Conservation (phyloP, 2,888 invertebrate genomes). For the Cerastis leucographa region DNA sequence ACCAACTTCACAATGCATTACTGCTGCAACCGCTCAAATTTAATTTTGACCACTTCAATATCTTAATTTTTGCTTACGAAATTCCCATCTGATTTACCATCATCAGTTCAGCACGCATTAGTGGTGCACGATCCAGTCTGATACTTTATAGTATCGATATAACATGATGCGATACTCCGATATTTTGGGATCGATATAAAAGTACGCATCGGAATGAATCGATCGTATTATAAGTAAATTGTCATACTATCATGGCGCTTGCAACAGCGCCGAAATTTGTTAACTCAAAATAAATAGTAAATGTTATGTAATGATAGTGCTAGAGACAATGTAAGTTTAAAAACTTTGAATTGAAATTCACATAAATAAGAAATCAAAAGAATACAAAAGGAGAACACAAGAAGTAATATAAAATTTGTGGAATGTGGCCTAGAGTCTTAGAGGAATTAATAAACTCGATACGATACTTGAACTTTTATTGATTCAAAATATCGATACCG, state of each 20-base stretch:
- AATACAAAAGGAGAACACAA: background rate
- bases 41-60: conserved; percentile 71
- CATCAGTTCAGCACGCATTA: conserved; percentile 1
- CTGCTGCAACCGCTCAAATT: conserved; percentile 59
- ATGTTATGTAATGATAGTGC: no score
- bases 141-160: background rate
- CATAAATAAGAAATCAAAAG: background rate
- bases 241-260: background rate
- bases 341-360: background rate
- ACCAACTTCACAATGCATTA: conserved; percentile 29
- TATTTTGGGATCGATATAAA: background rate
- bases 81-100: conserved; percentile 76
- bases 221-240: background rate
- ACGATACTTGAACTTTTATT: background rate
- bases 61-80: conserved; percentile 74
- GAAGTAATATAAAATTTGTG: background rate
- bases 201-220: background rate
- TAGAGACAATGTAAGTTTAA: no score
- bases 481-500: background rate
- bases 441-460: background rate
- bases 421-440: background rate
- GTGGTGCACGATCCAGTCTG: background rate
- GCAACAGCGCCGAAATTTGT: no score
- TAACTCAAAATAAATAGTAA: no score
- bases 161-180: background rate